These are phyloP conservation scores for Blennius ocellaris DNA, from an alignment of 2,113 vertebrate species.

Conservation along the genomic window DNA sequence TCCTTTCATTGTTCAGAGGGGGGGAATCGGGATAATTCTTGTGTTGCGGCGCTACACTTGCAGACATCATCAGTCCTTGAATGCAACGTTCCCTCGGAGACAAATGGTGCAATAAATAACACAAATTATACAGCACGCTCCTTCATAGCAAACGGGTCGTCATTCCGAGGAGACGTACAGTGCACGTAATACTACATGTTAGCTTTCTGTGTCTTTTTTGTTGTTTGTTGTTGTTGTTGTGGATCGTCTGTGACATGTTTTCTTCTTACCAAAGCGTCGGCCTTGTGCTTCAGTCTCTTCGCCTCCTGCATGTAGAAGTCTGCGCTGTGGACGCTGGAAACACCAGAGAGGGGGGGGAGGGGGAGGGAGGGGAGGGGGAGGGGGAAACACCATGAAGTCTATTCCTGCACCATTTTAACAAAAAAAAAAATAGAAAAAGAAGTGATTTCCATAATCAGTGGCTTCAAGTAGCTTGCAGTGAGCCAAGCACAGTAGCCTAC, in stretches of 20 bases:
- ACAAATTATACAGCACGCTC: constrained; percentile 53
- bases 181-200: constrained; percentile 28
- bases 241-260: constrained; percentile 5
- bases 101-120: constrained; percentile 70
- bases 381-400: not conserved
- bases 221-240: too few relatives aligned
- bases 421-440: not conserved
- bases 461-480: constrained; percentile 16
- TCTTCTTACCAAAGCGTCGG: constrained; percentile 91
- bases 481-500: constrained; percentile 30
- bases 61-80: constrained; percentile 71
- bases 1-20: constrained; percentile 54
- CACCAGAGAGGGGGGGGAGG: too few relatives aligned
- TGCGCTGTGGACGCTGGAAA: constrained; percentile 90
- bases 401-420: constrained; percentile 23
- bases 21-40: constrained; percentile 59
- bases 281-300: constrained; percentile 96
- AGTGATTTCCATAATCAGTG: constrained; percentile 52
- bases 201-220: constrained; percentile 15
- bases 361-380: too few relatives aligned
- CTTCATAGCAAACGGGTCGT: constrained; percentile 51
- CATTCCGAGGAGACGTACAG: constrained; percentile 33
- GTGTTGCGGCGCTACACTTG: constrained; percentile 65
- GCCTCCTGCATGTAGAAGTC: constrained; percentile 97
- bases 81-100: constrained; percentile 58